Evolutionary conservation across 92 coral and sea anemone genomes (phyloP).

Genomic region (Virgularia gustaviana): DNA sequence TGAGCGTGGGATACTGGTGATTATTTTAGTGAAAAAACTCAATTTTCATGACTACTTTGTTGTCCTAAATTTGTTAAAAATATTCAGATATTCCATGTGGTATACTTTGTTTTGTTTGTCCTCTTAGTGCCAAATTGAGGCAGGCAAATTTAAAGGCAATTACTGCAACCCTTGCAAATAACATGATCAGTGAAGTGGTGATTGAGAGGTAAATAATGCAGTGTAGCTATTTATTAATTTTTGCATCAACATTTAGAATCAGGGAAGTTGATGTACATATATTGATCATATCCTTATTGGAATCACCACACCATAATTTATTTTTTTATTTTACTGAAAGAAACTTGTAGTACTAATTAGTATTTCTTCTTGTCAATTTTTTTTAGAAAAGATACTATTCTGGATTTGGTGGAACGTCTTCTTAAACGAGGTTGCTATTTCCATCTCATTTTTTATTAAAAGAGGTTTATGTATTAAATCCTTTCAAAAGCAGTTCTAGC

Average conservation of each 20-base stretch:
- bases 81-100: background rate
- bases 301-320: background rate
- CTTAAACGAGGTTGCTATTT: conserved; percentile 66
- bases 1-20: too few relatives aligned
- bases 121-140: conserved; percentile 70
- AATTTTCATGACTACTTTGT: background rate
- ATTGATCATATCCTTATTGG: background rate
- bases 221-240: background rate
- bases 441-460: background rate
- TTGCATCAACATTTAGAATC: background rate
- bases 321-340: too few relatives aligned
- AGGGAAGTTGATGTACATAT: too few relatives aligned
- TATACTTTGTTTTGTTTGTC: conserved; percentile 20
- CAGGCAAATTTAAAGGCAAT: conserved; percentile 68
- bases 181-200: conserved; percentile 69
- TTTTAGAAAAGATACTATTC: conserved; percentile 65
- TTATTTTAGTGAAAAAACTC: too few relatives aligned
- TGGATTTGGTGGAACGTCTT: conserved; percentile 67
- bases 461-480: background rate
- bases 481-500: too few relatives aligned
- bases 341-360: too few relatives aligned
- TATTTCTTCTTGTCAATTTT: background rate
- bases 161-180: conserved; percentile 73
- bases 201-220: conserved; percentile 54
- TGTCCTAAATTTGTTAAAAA: too few relatives aligned